Evolutionary conservation across 2,888 invertebrate genomes (phyloP).

Genomic region (Bombylius discolor): DNA sequence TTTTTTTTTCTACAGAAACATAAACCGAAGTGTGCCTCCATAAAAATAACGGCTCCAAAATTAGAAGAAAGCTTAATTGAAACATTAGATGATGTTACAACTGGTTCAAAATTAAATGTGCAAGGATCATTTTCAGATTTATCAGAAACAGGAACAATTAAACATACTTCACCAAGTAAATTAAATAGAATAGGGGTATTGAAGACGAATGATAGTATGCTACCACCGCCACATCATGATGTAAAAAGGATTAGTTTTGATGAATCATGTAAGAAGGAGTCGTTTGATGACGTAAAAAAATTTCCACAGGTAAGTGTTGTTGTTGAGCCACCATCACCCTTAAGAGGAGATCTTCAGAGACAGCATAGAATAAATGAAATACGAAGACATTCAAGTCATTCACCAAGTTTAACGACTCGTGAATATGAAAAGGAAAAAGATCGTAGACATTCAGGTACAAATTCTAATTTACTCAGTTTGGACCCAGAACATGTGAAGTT

Average conservation of each 20-base stretch:
- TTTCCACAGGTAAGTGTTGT: slow-evolving; percentile 57
- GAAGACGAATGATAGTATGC: too few relatives aligned
- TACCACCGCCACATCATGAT: slow-evolving; percentile 17
- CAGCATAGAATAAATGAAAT: slow-evolving; percentile 33
- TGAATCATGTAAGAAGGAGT: slow-evolving; percentile 38
- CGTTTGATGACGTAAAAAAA: slow-evolving; percentile 36
- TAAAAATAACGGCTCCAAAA: too few relatives aligned
- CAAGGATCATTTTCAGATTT: too few relatives aligned
- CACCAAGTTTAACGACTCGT: slow-evolving; percentile 38
- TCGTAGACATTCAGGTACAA: slow-evolving; percentile 39
- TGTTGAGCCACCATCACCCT: slow-evolving; percentile 62
- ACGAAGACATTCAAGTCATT: slow-evolving; percentile 36
- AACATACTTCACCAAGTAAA: too few relatives aligned
- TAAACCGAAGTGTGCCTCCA: slow-evolving; percentile 10
- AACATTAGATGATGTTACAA: too few relatives aligned
- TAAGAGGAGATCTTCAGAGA: slow-evolving; percentile 45
- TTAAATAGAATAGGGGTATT: too few relatives aligned
- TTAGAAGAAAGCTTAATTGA: too few relatives aligned
- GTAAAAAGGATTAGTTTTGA: slow-evolving; percentile 38
- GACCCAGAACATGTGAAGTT: slow-evolving; percentile 52
- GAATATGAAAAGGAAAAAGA: slow-evolving; percentile 37
- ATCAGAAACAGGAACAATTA: too few relatives aligned
- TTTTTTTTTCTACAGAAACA: not conserved
- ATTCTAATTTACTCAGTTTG: slow-evolving; percentile 47
- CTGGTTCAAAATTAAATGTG: too few relatives aligned